phyloP scores from a whole-genome alignment of 2,888 invertebrate species.

The Rhingia campestris region DNA sequence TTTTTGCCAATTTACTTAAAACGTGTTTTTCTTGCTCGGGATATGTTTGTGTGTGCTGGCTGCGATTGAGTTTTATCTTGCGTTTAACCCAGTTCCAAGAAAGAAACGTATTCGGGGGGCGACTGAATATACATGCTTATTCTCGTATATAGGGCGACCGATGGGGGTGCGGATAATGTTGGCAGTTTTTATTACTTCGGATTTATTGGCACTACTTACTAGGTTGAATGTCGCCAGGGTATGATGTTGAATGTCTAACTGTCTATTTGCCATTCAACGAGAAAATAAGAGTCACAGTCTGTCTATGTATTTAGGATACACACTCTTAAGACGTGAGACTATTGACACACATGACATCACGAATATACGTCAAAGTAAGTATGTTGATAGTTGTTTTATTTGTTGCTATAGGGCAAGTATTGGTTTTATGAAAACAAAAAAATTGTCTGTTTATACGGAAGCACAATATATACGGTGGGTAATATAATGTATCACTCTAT shows the following conservation, averaged over 20 bases:
- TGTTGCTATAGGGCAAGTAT: too few species aligned
- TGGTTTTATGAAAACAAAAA: too few species aligned
- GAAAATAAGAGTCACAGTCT: constrained; percentile 54
- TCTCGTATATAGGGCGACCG: constrained; percentile 28
- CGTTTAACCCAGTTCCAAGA: not conserved
- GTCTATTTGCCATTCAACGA: constrained; percentile 19
- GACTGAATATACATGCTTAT: not conserved
- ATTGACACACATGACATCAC: constrained; percentile 52
- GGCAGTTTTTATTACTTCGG: constrained; percentile 24
- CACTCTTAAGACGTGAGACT: constrained; percentile 30
- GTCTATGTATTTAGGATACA: constrained; percentile 10
- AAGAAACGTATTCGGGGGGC: not conserved
- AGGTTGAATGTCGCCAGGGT: constrained; percentile 3
- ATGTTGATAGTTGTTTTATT: not conserved
- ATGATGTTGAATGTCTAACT: constrained; percentile 28
- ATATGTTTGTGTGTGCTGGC: not conserved
- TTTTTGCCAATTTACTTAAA: constrained; percentile 43
- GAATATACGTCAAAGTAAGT: constrained; percentile 42
- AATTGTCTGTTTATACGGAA: too few species aligned
- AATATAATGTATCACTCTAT: too few species aligned
- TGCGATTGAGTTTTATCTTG: not conserved
- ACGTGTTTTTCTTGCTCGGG: constrained; percentile 15
- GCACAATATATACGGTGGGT: too few species aligned
- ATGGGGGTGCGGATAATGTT: constrained; percentile 34
- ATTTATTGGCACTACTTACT: constrained; percentile 13